Conservation (phyloP, 2,888 invertebrate species). For the Himalopsyche kuldschensis region DNA sequence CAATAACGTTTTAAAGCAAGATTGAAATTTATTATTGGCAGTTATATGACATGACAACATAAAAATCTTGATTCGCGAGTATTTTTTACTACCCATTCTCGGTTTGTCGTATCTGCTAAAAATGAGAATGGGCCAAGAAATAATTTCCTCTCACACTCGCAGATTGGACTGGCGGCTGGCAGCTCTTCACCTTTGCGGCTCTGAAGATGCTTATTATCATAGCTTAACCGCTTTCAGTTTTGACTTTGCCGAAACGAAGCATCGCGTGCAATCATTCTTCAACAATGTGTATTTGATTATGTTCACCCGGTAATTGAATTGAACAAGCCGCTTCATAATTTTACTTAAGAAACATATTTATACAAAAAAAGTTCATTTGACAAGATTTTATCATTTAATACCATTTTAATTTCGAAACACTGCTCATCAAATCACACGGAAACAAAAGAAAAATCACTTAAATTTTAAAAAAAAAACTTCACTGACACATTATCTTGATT, state of each 20-base stretch:
- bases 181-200: neutral
- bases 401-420: too few species aligned
- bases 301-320: neutral
- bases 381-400: too few species aligned
- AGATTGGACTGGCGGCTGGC: neutral
- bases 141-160: neutral
- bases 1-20: too few species aligned
- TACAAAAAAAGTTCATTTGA: too few species aligned
- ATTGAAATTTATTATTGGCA: too few species aligned
- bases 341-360: neutral
- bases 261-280: neutral
- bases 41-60: too few species aligned
- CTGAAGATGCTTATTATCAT: neutral
- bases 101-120: neutral
- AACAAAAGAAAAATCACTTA: too few species aligned
- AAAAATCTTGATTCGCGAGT: too few species aligned
- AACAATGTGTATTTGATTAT: neutral
- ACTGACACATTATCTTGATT: too few species aligned
- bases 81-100: too few species aligned
- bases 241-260: neutral
- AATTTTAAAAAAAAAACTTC: too few species aligned
- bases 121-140: neutral
- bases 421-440: too few species aligned
- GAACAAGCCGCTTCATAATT: neutral
- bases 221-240: neutral